These are phyloP conservation scores for Dioctria rufipes DNA, from an alignment of 2,888 invertebrate genomes.

Conservation along the genomic window DNA sequence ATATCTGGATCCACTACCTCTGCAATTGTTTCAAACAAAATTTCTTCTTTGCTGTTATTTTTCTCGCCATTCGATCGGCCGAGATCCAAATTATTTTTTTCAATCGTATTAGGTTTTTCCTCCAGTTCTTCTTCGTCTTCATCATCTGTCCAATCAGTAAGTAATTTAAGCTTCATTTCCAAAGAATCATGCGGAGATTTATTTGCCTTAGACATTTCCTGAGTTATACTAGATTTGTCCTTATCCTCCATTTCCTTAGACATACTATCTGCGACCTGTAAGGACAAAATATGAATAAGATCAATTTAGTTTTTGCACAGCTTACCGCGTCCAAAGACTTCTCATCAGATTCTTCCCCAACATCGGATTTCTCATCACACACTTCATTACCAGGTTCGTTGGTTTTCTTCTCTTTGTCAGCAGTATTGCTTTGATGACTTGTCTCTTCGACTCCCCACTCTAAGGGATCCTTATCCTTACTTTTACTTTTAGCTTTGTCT, in stretches of 20 bases:
- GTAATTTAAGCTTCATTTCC: slow-evolving; percentile 67
- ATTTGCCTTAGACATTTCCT: not conserved
- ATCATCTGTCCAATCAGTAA: slow-evolving; percentile 69
- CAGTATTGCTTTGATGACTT: slow-evolving; percentile 37
- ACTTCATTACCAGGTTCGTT: slow-evolving; percentile 15
- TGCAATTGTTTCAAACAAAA: slow-evolving; percentile 19
- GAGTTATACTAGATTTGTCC: not conserved
- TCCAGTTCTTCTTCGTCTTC: slow-evolving; percentile 65
- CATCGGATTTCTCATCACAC: not conserved
- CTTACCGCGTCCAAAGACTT: not conserved
- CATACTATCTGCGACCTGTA: not conserved
- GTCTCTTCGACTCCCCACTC: slow-evolving; percentile 20
- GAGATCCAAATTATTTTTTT: not conserved
- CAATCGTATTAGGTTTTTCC: slow-evolving; percentile 1
- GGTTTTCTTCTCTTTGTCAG: slow-evolving; percentile 61
- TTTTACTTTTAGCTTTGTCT: slow-evolving; percentile 22
- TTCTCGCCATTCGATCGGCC: not conserved
- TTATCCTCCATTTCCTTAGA: not conserved
- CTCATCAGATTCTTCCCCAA: not conserved
- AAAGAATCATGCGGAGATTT: slow-evolving; percentile 4
- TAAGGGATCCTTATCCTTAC: slow-evolving; percentile 34
- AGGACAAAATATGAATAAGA: not conserved
- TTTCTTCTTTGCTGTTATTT: slow-evolving; percentile 34
- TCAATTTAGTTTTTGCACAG: not conserved
- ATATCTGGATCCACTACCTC: not conserved